Conservation (phyloP, 1,140 invertebrate species). For the Drosophila kurseongensis region DNA sequence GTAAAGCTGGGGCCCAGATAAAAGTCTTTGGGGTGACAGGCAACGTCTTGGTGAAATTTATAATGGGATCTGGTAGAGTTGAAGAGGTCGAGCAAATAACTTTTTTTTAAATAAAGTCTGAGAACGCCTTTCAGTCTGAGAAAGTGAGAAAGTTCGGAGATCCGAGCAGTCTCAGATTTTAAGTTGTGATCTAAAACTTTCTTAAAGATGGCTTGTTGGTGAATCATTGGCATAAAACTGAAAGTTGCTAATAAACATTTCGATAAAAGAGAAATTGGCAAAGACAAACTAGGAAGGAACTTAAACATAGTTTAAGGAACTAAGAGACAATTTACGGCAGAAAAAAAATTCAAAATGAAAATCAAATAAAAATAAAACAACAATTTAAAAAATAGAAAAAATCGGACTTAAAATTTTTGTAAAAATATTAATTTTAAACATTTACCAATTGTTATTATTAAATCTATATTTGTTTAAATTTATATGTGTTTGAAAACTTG, state of each 20-base stretch:
- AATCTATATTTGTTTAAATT: no score
- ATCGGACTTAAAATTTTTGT: no score
- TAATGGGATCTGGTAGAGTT: slow-evolving; percentile 33
- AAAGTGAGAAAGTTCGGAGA: not conserved
- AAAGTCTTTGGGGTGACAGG: slow-evolving; percentile 27
- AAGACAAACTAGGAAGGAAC: not conserved
- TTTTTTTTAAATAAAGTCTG: slow-evolving; percentile 10
- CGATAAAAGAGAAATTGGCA: not conserved
- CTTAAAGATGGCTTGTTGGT: not conserved
- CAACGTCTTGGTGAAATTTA: slow-evolving; percentile 27
- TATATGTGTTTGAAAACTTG: not conserved
- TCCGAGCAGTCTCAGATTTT: not conserved
- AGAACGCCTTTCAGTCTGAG: not conserved
- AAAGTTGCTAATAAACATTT: not conserved
- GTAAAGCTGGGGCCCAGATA: slow-evolving; percentile 9
- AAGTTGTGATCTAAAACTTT: not conserved
- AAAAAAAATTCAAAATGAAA: not conserved
- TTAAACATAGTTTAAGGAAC: not conserved
- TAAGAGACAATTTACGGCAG: not conserved
- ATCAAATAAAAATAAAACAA: not conserved
- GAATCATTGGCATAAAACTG: not conserved
- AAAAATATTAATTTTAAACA: no score
- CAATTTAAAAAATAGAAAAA: no score
- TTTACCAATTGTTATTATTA: no score
- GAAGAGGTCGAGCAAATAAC: slow-evolving; percentile 16